Evolutionary conservation across 2,113 vertebrate genomes (phyloP), one percentile per base, ranked within the genome.

Genomic region (Oryzias javanicus): DNA sequence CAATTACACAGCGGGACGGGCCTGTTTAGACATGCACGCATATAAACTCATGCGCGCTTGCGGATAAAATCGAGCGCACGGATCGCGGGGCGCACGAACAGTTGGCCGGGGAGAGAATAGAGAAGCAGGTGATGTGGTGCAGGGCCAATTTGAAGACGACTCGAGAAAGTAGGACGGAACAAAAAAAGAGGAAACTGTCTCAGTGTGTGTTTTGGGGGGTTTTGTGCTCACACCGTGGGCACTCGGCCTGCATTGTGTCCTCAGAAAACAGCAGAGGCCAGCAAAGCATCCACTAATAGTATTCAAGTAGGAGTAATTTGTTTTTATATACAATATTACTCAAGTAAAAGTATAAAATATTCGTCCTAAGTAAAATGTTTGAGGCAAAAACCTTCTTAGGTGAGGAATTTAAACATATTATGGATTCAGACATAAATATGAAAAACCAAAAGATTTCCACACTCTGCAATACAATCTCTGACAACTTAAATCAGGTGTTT

Each of bases 1-100:
- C 78, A 86, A 80, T 85, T 81, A 84, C 81, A 62, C 83, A 81
- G 78, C 81, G 54, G 79, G 86, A 82, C 60, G 52, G 55, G 74
- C 72, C 65, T 55, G 63, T 71, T 60, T 22, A 49, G 58, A 68
- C 64, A 74, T 22, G 48, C 15, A 62, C 15, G 48, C 15, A 55
- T 41, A 53, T 55, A 40, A 42, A 19, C 49, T 22, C 4, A 13
- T 57, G 54, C 57, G 42, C 49, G 60, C 42, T 53, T 56, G 59
- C 51, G 40, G 45, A 61, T 2, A 29, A 46, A 67, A 49, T 50
- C 55, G 49, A 47, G 75, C 59, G 55, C 58, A 67, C 41, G 48
- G 49, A 70, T 55, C n/a, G 55, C 60, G 57, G 61, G 61, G 72
- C 55, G 48, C 44, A 76, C 61, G 63, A 63, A 69, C 53, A 56